A percentile compares a stretch with the other conserved stretches of the same genome.
phyloP scores from a whole-genome alignment of 2,888 invertebrate genomes.

The Byasa hedistus region DNA sequence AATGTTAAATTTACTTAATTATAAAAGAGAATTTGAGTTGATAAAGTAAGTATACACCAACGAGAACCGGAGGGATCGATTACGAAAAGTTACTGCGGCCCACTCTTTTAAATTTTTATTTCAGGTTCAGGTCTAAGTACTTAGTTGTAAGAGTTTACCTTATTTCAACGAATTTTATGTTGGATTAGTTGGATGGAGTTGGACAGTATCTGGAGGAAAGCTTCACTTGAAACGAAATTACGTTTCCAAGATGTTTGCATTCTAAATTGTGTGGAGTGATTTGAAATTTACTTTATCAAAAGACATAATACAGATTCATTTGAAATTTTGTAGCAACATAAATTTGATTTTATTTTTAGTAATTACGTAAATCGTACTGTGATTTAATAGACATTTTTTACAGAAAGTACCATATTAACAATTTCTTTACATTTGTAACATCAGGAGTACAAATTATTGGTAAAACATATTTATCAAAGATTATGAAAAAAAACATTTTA shows the following conservation, averaged over 20 bases:
- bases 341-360: not conserved
- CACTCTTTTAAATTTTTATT: not conserved
- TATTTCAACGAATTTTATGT: not conserved
- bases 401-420: not conserved
- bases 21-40: no score
- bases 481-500: no score
- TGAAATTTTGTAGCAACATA: not conserved
- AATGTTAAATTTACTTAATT: no score
- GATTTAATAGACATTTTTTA: not conserved
- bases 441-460: no score
- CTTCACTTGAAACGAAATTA: conserved; percentile 11
- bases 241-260: conserved; percentile 15
- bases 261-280: conserved; percentile 6
- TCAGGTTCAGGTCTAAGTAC: not conserved
- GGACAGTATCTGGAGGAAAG: conserved; percentile 1
- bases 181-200: conserved; percentile 8
- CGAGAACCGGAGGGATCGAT: no score
- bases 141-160: not conserved
- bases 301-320: not conserved
- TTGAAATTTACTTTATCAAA: not conserved
- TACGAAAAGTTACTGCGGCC: no score
- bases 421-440: no score
- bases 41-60: no score
- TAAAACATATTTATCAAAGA: no score
- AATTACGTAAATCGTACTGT: not conserved